phyloP scores from a whole-genome alignment of 2,113 vertebrate species.

The Loxodonta africana region DNA sequence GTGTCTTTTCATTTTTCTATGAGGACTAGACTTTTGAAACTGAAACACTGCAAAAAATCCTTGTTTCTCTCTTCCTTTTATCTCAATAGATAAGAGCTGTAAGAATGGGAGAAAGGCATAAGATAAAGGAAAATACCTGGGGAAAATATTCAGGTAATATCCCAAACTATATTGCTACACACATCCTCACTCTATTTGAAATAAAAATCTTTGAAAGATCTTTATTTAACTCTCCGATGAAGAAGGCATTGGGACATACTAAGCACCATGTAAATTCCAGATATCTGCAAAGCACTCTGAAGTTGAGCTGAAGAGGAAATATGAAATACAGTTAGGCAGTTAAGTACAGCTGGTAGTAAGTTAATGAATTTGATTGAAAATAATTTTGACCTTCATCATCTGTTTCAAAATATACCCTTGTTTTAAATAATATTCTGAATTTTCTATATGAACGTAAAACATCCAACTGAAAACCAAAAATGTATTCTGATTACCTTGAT shows the following conservation, averaged over 20 bases:
- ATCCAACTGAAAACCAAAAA: slow-evolving; percentile 45
- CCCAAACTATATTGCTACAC: neutral
- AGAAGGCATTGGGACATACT: neutral
- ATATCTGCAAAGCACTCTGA: neutral
- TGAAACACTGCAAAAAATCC: neutral
- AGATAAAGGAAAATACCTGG: neutral
- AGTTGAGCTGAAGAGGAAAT: slow-evolving; percentile 41
- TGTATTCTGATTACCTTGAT: neutral
- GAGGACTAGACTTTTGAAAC: too few species aligned
- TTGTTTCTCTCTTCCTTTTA: neutral
- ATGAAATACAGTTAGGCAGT: neutral
- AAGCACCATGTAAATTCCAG: neutral
- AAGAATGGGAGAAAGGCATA: neutral
- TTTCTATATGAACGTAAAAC: slow-evolving; percentile 44
- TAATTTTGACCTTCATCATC: neutral
- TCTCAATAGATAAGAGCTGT: neutral
- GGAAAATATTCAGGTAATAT: neutral
- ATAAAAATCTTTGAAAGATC: neutral
- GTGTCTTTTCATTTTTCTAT: too few species aligned
- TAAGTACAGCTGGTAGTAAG: neutral
- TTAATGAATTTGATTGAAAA: slow-evolving; percentile 45
- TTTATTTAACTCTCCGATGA: slow-evolving; percentile 20
- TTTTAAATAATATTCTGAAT: slow-evolving; percentile 19
- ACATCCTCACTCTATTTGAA: neutral
- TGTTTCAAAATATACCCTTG: slow-evolving; percentile 28